These are phyloP conservation scores for Octonoba sinensis DNA, from an alignment of 2,888 invertebrate genomes.

Conservation along the genomic window DNA sequence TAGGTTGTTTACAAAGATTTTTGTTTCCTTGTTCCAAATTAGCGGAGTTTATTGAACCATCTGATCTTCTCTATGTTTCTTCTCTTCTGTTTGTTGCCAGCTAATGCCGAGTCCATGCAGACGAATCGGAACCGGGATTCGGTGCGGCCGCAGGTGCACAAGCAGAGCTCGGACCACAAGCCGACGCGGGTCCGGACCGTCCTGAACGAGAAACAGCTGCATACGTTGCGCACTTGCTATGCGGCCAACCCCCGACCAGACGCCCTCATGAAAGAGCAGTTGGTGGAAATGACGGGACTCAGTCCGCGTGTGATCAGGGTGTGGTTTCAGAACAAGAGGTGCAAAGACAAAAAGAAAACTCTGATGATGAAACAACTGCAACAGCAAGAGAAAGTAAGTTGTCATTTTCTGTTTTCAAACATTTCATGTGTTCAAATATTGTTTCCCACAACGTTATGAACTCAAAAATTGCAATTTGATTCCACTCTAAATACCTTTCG, in stretches of 20 bases:
- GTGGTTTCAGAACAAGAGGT: slow-evolving; percentile 99
- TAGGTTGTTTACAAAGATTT: too few species aligned
- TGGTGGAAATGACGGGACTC: slow-evolving; percentile 98
- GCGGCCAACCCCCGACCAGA: slow-evolving; percentile 98
- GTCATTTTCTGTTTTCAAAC: background rate
- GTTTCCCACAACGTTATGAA: too few species aligned
- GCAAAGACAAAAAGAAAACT: slow-evolving; percentile 97
- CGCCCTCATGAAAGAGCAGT: slow-evolving; percentile 98
- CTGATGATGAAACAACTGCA: slow-evolving; percentile 97
- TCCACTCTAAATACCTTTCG: background rate
- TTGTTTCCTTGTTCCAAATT: too few species aligned
- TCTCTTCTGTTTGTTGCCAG: slow-evolving; percentile 51
- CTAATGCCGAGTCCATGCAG: slow-evolving; percentile 67
- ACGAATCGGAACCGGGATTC: slow-evolving; percentile 66
- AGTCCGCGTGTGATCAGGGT: slow-evolving; percentile 98
- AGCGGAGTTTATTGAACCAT: too few species aligned
- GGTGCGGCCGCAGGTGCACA: slow-evolving; percentile 67
- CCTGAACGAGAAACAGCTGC: slow-evolving; percentile 97
- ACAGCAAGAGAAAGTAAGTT: slow-evolving; percentile 94
- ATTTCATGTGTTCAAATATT: too few species aligned
- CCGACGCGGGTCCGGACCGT: slow-evolving; percentile 99
- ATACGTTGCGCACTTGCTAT: slow-evolving; percentile 97
- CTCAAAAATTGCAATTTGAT: too few species aligned
- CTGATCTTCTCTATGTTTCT: background rate
- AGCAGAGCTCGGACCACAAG: slow-evolving; percentile 82